Percentiles rank a stretch among this genome's conserved stretches.
Conservation (phyloP, 2,888 invertebrate genomes). For the Trichopria drosophilae region DNA sequence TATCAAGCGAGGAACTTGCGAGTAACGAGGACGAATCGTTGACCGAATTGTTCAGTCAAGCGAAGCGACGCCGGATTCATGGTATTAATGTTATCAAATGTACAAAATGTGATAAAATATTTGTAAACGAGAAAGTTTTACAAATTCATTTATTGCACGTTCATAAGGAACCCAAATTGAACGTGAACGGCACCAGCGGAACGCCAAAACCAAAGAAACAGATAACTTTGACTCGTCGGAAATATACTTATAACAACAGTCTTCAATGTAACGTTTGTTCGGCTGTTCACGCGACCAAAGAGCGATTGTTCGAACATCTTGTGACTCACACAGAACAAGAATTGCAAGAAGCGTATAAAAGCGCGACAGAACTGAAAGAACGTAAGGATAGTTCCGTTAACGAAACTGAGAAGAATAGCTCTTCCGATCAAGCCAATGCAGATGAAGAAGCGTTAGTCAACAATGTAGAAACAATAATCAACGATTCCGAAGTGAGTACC, state of each 20-base stretch:
- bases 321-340: slow-evolving; percentile 45
- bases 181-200: not conserved
- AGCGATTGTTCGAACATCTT: slow-evolving; percentile 44
- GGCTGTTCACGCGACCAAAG: slow-evolving; percentile 34
- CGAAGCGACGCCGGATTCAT: too few species aligned
- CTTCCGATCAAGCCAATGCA: not conserved
- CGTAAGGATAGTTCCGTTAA: not conserved
- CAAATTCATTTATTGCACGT: slow-evolving; percentile 3
- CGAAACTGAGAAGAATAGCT: not conserved
- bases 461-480: not conserved
- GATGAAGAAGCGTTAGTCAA: not conserved
- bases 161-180: not conserved
- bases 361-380: slow-evolving; percentile 10
- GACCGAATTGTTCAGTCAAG: too few species aligned
- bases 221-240: too few species aligned
- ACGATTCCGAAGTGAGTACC: too few species aligned
- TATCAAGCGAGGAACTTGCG: too few species aligned
- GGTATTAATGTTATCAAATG: slow-evolving; percentile 13
- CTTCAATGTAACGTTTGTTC: slow-evolving; percentile 44
- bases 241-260: not conserved
- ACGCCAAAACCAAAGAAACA: not conserved
- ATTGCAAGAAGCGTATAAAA: slow-evolving; percentile 40
- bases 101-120: slow-evolving; percentile 14
- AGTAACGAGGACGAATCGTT: too few species aligned
- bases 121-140: slow-evolving; percentile 3